Evolutionary conservation across 2,888 invertebrate genomes (phyloP).

Genomic region (Chesias legatella): DNA sequence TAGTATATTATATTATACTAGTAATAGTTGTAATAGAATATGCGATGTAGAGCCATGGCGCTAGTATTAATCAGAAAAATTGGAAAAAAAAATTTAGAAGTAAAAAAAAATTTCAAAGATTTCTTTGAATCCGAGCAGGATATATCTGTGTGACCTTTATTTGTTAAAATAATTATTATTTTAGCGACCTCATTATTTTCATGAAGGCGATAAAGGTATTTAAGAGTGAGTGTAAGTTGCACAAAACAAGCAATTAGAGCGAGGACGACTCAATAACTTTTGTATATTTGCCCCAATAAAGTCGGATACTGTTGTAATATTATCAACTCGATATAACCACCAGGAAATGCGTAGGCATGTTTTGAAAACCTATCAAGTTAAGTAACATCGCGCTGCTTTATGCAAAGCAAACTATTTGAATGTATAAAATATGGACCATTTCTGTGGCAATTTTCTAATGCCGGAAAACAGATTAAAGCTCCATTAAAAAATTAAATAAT

Average conservation of each 20-base stretch:
- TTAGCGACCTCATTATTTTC: slow-evolving; percentile 26
- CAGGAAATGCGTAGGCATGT: slow-evolving; percentile 12
- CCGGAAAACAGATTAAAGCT: slow-evolving; percentile 10
- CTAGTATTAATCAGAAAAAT: no score
- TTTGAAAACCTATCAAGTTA: slow-evolving; percentile 1
- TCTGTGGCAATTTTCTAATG: slow-evolving; percentile 18
- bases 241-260: slow-evolving; percentile 24
- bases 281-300: no score
- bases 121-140: no score
- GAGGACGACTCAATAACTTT: slow-evolving; percentile 14
- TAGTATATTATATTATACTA: no score
- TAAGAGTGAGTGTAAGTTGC: slow-evolving; percentile 21
- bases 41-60: no score
- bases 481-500: not conserved
- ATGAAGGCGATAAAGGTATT: slow-evolving; percentile 15
- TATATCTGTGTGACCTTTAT: no score
- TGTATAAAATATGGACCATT: slow-evolving; percentile 21
- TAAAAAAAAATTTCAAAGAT: no score
- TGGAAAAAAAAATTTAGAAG: no score
- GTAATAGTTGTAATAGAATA: no score
- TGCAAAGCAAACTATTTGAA: slow-evolving; percentile 20
- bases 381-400: slow-evolving; percentile 11
- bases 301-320: no score
- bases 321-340: not conserved
- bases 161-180: slow-evolving; percentile 5